These are phyloP conservation scores for Cygnus olor DNA, from an alignment of 2,797 vertebrate species.

Conservation along the genomic window DNA sequence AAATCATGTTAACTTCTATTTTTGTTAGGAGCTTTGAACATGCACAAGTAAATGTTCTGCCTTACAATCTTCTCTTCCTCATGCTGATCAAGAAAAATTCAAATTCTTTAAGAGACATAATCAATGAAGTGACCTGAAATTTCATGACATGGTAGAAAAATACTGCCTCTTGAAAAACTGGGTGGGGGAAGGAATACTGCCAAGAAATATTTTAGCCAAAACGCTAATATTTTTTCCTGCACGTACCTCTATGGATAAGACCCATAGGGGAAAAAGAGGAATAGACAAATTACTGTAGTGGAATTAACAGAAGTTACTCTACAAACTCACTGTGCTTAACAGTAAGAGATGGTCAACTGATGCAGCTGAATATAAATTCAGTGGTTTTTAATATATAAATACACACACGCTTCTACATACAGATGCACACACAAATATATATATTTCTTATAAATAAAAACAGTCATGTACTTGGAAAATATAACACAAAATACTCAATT, in stretches of 20 bases:
- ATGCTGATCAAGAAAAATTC: conserved; percentile 18
- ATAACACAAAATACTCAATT: background rate
- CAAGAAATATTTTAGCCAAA: background rate
- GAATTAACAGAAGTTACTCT: background rate
- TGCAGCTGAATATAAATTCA: background rate
- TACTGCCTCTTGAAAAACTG: background rate
- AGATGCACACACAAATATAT: background rate
- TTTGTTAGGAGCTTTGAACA: background rate
- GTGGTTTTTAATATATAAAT: background rate
- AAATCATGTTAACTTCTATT: background rate
- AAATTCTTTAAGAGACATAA: background rate
- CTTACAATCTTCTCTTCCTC: background rate
- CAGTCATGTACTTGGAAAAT: background rate
- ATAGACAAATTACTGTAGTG: background rate
- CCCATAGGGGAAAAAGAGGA: background rate
- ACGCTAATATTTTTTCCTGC: background rate
- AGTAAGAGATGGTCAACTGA: background rate
- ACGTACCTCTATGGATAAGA: background rate
- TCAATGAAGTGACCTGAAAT: conserved; percentile 19
- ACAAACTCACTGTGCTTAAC: background rate
- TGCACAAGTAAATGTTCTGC: background rate
- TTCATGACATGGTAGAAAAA: background rate
- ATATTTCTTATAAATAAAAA: background rate
- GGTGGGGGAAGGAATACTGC: background rate
- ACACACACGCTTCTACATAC: background rate